phyloP scores from a whole-genome alignment of 2,797 vertebrate species.

The Sarcoramphus papa region DNA sequence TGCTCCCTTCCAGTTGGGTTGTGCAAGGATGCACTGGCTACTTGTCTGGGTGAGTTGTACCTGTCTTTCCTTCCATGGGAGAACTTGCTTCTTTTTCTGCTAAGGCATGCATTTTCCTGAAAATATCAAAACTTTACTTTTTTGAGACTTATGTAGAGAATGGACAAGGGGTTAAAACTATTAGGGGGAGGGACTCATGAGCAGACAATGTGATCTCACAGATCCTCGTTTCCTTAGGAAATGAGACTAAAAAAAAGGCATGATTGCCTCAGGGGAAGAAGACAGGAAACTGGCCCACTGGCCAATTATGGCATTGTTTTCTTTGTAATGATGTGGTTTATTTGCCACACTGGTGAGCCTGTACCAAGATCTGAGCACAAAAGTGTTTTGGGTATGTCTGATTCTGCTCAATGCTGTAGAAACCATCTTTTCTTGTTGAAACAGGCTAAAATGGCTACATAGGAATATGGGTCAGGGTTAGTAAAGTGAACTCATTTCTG shows the following conservation, averaged over 20 bases:
- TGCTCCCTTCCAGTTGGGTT: background rate
- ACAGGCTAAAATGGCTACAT: background rate
- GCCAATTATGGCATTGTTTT: conserved; percentile 62
- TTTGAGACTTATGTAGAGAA: background rate
- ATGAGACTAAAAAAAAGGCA: conserved; percentile 32
- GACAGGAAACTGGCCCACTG: conserved; percentile 53
- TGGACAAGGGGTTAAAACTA: conserved; percentile 45
- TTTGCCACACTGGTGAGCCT: background rate
- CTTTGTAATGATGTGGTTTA: conserved; percentile 13
- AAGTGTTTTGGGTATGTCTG: background rate
- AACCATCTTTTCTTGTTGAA: background rate
- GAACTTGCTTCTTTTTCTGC: background rate
- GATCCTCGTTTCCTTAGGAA: conserved; percentile 63
- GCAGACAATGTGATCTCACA: conserved; percentile 46
- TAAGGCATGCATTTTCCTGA: background rate
- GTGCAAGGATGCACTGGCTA: background rate
- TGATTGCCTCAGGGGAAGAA: conserved; percentile 57
- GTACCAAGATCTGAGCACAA: background rate
- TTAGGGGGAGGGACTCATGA: background rate
- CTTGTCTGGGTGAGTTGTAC: background rate
- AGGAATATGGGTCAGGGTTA: background rate
- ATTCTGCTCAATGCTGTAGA: background rate
- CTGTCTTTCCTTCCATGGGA: background rate
- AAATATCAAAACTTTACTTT: background rate
- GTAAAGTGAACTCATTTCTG: background rate